A percentile compares a stretch with the other conserved stretches of the same genome.
Conservation (phyloP, 2,113 vertebrate species). For the Loxodonta africana region DNA sequence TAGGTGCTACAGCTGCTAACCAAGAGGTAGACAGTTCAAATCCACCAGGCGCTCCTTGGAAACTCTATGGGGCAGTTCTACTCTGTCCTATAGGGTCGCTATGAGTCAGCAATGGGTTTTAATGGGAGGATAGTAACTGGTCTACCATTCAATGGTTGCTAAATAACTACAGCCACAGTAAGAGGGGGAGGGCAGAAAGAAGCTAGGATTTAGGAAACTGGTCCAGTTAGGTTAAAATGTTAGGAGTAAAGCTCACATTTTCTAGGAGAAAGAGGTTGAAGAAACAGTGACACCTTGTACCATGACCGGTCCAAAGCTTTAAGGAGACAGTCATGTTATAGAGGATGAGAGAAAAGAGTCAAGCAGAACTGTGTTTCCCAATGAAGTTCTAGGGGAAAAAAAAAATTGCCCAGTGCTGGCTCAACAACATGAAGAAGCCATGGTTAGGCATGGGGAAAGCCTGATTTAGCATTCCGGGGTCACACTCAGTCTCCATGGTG, state of each 20-base stretch:
- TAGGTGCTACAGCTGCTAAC: no score
- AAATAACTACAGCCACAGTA: neutral
- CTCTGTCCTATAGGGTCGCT: no score
- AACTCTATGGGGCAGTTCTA: no score
- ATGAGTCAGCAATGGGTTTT: no score
- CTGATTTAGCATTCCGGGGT: neutral
- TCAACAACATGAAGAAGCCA: neutral
- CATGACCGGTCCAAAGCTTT: neutral
- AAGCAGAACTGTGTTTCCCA: neutral
- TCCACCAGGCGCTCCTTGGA: no score
- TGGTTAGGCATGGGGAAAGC: neutral
- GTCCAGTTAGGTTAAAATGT: neutral
- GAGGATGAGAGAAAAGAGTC: neutral
- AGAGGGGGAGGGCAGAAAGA: neutral
- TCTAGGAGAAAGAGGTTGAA: neutral
- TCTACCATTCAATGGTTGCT: neutral
- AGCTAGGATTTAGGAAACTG: neutral
- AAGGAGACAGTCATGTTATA: neutral
- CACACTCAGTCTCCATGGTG: accelerated
- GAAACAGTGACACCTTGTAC: neutral
- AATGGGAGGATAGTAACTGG: neutral
- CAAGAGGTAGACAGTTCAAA: no score
- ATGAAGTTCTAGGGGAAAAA: neutral
- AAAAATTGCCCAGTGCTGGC: accelerated
- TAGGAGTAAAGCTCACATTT: neutral